Evolutionary conservation across 2,113 vertebrate genomes (phyloP).

Genomic region (Actenoides lindsayi): DNA sequence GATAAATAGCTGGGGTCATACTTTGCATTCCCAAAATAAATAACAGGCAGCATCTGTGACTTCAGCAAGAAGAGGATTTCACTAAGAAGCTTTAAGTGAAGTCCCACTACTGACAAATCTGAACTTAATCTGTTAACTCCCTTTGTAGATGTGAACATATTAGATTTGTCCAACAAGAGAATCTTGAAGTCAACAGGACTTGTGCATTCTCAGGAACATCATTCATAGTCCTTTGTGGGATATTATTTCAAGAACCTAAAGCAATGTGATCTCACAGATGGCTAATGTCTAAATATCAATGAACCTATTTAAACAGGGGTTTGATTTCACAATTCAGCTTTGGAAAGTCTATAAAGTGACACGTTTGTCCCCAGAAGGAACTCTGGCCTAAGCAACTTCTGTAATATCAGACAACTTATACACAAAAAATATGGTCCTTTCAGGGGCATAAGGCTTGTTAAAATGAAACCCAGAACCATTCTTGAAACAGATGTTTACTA

Average conservation of each 20-base stretch:
- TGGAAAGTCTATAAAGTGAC: not conserved
- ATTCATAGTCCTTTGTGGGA: not conserved
- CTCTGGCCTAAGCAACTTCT: not conserved
- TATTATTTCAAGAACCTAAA: not conserved
- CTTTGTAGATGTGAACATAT: not conserved
- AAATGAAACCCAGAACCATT: not conserved
- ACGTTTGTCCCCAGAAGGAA: not conserved
- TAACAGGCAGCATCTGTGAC: not conserved
- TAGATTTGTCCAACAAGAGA: not conserved
- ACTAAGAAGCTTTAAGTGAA: not conserved
- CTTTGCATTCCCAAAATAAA: not conserved
- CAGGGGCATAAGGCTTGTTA: not conserved
- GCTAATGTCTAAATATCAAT: not conserved
- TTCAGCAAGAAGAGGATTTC: rapidly evolving
- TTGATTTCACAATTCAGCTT: not conserved
- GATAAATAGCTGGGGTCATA: not conserved
- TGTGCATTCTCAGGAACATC: not conserved
- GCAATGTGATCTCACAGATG: rapidly evolving
- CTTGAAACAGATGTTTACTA: not conserved
- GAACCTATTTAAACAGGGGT: not conserved
- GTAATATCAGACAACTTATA: not conserved
- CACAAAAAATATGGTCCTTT: not conserved
- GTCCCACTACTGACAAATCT: not conserved
- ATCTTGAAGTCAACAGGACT: not conserved
- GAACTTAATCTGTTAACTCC: not conserved